phyloP scores from a whole-genome alignment of 2,797 vertebrate genomes.

The Anguilla megastoma region DNA sequence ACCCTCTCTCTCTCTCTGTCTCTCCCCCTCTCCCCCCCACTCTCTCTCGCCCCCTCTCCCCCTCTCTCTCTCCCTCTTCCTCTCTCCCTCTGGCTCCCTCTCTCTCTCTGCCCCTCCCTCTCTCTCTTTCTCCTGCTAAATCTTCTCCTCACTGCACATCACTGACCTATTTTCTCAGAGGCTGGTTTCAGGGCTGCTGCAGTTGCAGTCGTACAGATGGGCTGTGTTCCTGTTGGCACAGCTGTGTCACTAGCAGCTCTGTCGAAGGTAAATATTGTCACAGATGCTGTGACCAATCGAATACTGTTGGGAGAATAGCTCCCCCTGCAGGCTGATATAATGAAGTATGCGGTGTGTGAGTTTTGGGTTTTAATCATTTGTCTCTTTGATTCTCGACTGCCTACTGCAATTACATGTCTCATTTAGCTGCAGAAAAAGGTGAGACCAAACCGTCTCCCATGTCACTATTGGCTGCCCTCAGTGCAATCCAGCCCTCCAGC shows the following conservation, averaged over 20 bases:
- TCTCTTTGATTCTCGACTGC: constrained; percentile 79
- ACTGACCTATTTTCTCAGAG: constrained; percentile 67
- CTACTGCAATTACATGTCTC: constrained; percentile 75
- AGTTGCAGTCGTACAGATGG: neutral
- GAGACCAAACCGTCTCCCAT: too few species aligned
- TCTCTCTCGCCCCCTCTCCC: constrained; percentile 30
- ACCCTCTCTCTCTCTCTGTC: neutral
- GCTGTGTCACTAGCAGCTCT: constrained; percentile 67
- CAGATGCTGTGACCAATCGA: constrained; percentile 69
- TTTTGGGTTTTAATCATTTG: constrained; percentile 72
- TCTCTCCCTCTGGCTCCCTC: neutral
- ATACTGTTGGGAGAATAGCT: constrained; percentile 66
- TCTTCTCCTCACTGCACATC: constrained; percentile 48
- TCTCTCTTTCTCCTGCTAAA: constrained; percentile 35
- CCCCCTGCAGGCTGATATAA: constrained; percentile 81
- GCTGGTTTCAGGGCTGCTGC: neutral
- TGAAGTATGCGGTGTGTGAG: constrained; percentile 68
- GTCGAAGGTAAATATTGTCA: constrained; percentile 88
- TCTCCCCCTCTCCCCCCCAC: constrained; percentile 30
- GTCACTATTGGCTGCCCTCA: too few species aligned
- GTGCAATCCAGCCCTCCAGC: too few species aligned
- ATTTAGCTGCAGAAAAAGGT: constrained; percentile 70
- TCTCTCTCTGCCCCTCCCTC: neutral
- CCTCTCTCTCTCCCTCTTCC: neutral
- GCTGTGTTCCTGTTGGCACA: constrained; percentile 62